Evolutionary conservation across 2,797 vertebrate genomes (phyloP).

Genomic region (Pseudomugil tenellus): DNA sequence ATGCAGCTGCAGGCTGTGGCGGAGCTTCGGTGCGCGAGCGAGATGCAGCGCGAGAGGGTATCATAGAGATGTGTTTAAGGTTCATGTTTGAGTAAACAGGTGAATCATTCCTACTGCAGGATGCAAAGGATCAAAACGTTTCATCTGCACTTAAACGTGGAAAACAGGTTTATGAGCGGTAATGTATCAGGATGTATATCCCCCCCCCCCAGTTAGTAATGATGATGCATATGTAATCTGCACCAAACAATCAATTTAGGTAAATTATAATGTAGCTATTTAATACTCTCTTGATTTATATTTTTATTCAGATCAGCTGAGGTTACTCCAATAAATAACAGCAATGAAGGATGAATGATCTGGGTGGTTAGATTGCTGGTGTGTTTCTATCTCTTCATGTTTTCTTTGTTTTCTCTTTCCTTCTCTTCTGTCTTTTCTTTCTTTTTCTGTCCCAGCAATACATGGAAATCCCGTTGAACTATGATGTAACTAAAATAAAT

Average conservation of each 20-base stretch:
- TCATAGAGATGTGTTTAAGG: slow-evolving; percentile 20
- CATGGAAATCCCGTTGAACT: too few relatives aligned
- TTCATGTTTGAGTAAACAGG: slow-evolving; percentile 27
- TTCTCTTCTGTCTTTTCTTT: too few relatives aligned
- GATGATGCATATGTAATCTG: neutral
- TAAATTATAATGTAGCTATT: accelerated
- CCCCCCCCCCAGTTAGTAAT: too few relatives aligned
- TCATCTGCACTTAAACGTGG: neutral
- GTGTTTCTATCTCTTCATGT: too few relatives aligned
- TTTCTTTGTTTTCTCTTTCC: too few relatives aligned
- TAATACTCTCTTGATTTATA: too few relatives aligned
- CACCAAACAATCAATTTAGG: neutral
- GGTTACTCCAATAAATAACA: neutral
- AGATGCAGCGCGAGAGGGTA: slow-evolving; percentile 22
- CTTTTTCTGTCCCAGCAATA: too few relatives aligned
- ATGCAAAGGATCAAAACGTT: neutral
- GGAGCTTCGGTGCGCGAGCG: slow-evolving; percentile 33
- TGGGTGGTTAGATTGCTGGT: too few relatives aligned
- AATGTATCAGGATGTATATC: too few relatives aligned
- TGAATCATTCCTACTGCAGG: slow-evolving; percentile 18
- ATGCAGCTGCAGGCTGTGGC: slow-evolving; percentile 72
- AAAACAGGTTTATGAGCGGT: neutral
- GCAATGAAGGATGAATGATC: too few relatives aligned
- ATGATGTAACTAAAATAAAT: too few relatives aligned
- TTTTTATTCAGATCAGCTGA: neutral